A percentile compares a stretch with the other conserved stretches of the same genome.
Evolutionary conservation across 1,140 invertebrate species (phyloP).

Genomic region (Pseudomyrmex concolor): DNA sequence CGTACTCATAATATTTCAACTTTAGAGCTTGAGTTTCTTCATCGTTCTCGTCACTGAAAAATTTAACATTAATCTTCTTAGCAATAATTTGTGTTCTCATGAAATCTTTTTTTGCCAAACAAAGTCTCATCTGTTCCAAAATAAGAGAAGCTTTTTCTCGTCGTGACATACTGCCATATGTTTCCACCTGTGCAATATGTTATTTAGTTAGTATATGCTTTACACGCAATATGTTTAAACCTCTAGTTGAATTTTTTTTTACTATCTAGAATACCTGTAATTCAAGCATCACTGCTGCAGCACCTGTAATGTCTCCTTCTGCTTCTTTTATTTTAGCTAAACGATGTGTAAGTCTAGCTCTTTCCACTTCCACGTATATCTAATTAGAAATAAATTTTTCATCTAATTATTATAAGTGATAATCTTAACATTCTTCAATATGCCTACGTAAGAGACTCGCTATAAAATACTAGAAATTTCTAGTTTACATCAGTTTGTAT

Average conservation of each 20-base stretch:
- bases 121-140: slow-evolving; percentile 99
- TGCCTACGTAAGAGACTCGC: too few species aligned
- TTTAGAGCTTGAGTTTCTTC: slow-evolving; percentile 93
- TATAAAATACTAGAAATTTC: too few species aligned
- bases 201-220: slow-evolving; percentile 8
- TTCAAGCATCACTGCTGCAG: slow-evolving; percentile 97
- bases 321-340: slow-evolving; percentile 97
- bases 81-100: slow-evolving; percentile 99
- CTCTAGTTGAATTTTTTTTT: background rate
- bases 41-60: slow-evolving; percentile 97
- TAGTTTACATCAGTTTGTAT: background rate
- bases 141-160: slow-evolving; percentile 99
- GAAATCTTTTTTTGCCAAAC: slow-evolving; percentile 97
- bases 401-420: too few species aligned
- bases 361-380: slow-evolving; percentile 99
- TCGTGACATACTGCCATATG: slow-evolving; percentile 99
- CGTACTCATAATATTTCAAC: slow-evolving; percentile 94
- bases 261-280: slow-evolving; percentile 88
- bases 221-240: background rate
- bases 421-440: too few species aligned
- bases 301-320: slow-evolving; percentile 95
- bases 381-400: slow-evolving; percentile 73
- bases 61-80: slow-evolving; percentile 99
- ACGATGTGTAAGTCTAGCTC: slow-evolving; percentile 97
- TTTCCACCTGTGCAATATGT: slow-evolving; percentile 90